Percentiles rank a stretch among this genome's conserved stretches.
phyloP scores from a whole-genome alignment of 2,113 vertebrate genomes.

The Erythrolamprus reginae region DNA sequence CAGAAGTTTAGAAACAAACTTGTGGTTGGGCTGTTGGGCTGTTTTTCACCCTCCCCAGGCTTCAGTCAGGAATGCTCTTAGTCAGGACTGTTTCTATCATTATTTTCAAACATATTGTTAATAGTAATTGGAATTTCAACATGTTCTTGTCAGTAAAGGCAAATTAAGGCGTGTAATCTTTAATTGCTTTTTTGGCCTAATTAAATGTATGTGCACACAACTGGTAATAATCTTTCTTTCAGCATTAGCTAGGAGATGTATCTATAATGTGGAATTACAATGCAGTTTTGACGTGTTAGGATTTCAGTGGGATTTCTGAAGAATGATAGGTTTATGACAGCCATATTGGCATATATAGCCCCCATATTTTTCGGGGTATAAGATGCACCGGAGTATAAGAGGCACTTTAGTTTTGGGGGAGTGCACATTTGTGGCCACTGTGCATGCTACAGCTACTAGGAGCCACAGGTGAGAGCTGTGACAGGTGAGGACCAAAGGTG shows the following conservation, averaged over 20 bases:
- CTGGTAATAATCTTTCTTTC: conserved; percentile 25
- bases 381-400: too few relatives aligned
- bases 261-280: conserved; percentile 4
- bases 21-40: too few relatives aligned
- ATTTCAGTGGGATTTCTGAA: not conserved
- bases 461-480: too few relatives aligned
- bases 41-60: too few relatives aligned
- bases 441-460: too few relatives aligned
- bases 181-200: conserved; percentile 25
- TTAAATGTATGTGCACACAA: conserved; percentile 30
- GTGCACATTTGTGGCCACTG: too few relatives aligned
- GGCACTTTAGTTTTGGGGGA: too few relatives aligned
- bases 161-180: conserved; percentile 16
- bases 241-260: not conserved
- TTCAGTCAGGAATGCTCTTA: not conserved
- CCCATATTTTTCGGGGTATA: too few relatives aligned
- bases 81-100: not conserved
- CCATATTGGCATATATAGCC: not conserved
- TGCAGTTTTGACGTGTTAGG: not conserved
- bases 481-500: too few relatives aligned
- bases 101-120: conserved; percentile 12
- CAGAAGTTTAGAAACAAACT: too few relatives aligned
- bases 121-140: conserved; percentile 32
- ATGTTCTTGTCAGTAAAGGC: conserved; percentile 13
- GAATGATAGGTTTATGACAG: not conserved